Percentiles rank a stretch among this genome's conserved stretches.
These are phyloP conservation scores for Gambusia yucatana DNA, from an alignment of 2,797 vertebrate species.

Conservation along the genomic window DNA sequence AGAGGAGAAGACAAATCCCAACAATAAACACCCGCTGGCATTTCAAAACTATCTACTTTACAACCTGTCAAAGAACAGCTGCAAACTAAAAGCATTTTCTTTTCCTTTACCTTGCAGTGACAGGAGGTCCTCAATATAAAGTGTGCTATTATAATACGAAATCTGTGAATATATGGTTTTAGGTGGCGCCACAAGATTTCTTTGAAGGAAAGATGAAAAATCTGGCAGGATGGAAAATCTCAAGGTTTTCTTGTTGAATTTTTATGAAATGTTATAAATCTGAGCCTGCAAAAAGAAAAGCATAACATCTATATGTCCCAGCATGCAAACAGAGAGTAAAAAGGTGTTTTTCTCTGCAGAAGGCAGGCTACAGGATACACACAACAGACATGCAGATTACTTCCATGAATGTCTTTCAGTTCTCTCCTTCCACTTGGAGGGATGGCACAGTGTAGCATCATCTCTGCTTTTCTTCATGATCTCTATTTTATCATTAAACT, in stretches of 20 bases:
- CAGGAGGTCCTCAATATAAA: not conserved
- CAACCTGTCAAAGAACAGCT: not conserved
- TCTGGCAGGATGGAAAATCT: conserved; percentile 25
- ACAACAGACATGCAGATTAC: not conserved
- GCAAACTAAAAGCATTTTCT: not conserved
- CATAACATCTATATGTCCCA: not conserved
- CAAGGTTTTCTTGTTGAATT: conserved; percentile 1
- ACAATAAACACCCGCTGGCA: conserved; percentile 16
- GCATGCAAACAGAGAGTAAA: not conserved
- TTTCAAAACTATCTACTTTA: conserved; percentile 3
- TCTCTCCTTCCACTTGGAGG: not conserved
- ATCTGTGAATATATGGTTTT: not conserved
- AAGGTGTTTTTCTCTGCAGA: not conserved
- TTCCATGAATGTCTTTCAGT: not conserved
- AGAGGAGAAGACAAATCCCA: conserved; percentile 36
- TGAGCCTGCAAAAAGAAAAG: not conserved
- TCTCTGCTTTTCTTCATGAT: conserved; percentile 53
- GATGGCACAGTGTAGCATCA: conserved; percentile 27
- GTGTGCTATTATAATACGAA: not conserved
- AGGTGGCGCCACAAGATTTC: conserved; percentile 11
- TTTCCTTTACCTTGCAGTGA: conserved; percentile 1
- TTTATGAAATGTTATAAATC: conserved; percentile 21
- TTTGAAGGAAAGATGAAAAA: not conserved
- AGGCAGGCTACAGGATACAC: not conserved
- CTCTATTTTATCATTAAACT: conserved; percentile 52